These are phyloP conservation scores for Glomeris maerens DNA, from an alignment of 1,140 invertebrate genomes.

Conservation along the genomic window DNA sequence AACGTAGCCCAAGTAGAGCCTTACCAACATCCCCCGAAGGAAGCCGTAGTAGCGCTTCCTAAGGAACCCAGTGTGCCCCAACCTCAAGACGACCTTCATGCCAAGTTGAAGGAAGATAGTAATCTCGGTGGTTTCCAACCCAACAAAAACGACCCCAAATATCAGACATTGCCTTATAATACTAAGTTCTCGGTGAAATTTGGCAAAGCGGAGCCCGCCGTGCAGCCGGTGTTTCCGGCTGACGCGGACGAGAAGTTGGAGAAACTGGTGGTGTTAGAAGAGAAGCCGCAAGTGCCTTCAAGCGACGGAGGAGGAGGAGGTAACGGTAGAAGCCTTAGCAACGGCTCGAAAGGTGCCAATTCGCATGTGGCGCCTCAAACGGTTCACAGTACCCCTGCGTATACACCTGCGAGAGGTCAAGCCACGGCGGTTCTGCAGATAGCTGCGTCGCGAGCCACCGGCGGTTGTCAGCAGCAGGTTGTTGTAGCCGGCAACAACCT, in stretches of 20 bases:
- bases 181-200: constrained; percentile 48
- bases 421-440: constrained; percentile 14
- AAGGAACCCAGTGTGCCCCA: too few species aligned
- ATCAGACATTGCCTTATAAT: constrained; percentile 81
- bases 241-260: too few species aligned
- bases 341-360: not conserved
- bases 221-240: not conserved
- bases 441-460: too few species aligned
- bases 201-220: constrained; percentile 4
- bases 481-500: too few species aligned
- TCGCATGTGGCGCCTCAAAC: constrained; percentile 15
- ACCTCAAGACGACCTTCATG: constrained; percentile 25
- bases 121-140: constrained; percentile 33
- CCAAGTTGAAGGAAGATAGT: constrained; percentile 12
- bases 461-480: too few species aligned
- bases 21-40: not conserved
- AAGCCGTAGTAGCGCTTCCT: not conserved
- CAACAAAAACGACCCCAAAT: constrained; percentile 82
- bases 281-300: too few species aligned
- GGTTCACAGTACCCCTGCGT: constrained; percentile 22
- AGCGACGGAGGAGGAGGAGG: too few species aligned
- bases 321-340: too few species aligned
- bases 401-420: constrained; percentile 18
- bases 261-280: too few species aligned
- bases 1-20: constrained; percentile 16